These are phyloP conservation scores for Antechinus stuartii DNA, from an alignment of 2,113 vertebrate species.

Conservation along the genomic window DNA sequence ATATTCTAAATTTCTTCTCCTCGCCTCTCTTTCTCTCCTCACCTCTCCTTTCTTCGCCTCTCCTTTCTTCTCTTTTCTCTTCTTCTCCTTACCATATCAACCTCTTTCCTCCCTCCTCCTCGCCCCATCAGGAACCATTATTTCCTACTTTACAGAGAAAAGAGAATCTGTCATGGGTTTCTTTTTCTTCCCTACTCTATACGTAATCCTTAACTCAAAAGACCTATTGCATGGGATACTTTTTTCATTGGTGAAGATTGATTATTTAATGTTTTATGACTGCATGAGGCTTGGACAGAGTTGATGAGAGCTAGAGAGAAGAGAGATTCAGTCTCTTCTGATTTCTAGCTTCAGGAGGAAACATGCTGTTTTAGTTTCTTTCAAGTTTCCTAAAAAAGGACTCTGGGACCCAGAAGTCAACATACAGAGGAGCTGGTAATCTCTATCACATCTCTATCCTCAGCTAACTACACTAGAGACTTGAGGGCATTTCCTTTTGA, in stretches of 20 bases:
- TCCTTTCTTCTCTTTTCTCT: no score
- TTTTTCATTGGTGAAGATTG: neutral
- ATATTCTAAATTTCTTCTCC: neutral
- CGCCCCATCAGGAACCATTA: no score
- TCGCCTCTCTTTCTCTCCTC: no score
- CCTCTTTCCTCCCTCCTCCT: no score
- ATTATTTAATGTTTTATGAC: neutral
- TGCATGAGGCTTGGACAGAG: neutral
- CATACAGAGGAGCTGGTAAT: neutral
- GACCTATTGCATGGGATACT: neutral
- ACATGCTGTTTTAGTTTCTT: neutral
- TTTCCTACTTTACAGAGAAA: neutral
- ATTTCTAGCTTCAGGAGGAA: neutral
- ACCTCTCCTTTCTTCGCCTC: no score
- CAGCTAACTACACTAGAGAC: neutral
- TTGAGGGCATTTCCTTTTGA: neutral
- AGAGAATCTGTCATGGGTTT: neutral
- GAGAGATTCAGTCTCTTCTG: no score
- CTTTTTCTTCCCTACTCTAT: neutral
- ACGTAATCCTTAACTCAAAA: neutral
- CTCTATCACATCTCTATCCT: neutral
- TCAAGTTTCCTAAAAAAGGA: neutral
- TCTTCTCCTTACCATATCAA: no score
- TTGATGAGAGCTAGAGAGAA: neutral
- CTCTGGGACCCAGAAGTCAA: neutral